Evolutionary conservation across 2,797 vertebrate genomes (phyloP).

Genomic region (Linurgus olivaceus): DNA sequence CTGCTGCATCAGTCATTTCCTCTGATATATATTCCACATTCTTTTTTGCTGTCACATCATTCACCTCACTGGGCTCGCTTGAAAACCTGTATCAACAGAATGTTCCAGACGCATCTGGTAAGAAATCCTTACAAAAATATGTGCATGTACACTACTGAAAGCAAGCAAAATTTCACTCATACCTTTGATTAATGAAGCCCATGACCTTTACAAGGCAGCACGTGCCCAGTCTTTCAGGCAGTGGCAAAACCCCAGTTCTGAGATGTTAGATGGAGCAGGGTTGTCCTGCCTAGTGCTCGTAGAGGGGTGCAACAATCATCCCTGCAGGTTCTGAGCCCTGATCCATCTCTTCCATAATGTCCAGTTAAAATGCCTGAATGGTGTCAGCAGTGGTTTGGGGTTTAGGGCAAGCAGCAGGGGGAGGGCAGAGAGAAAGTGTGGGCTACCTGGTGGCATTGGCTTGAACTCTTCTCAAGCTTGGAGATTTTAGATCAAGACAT

Average conservation of each 20-base stretch:
- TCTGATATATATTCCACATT: background rate
- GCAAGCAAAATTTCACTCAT: background rate
- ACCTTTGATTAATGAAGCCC: constrained; percentile 9
- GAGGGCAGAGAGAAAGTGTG: background rate
- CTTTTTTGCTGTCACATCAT: constrained; percentile 21
- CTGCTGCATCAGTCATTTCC: constrained; percentile 28
- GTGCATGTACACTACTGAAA: background rate
- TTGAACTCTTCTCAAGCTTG: background rate
- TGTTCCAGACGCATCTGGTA: background rate
- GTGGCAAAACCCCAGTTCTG: background rate
- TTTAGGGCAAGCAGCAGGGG: background rate
- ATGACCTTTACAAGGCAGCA: background rate
- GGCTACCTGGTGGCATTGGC: background rate
- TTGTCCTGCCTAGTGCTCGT: background rate
- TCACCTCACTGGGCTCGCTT: background rate
- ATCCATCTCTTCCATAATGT: background rate
- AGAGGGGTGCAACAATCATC: background rate
- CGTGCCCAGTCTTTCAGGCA: background rate
- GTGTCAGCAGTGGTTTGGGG: background rate
- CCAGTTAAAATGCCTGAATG: background rate
- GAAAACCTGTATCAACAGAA: background rate
- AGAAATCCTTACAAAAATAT: background rate
- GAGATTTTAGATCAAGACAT: background rate
- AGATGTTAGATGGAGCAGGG: background rate
- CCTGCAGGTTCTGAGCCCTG: background rate